Evolutionary conservation across 2,888 invertebrate genomes (phyloP).

Genomic region (Chelonus formosanus): DNA sequence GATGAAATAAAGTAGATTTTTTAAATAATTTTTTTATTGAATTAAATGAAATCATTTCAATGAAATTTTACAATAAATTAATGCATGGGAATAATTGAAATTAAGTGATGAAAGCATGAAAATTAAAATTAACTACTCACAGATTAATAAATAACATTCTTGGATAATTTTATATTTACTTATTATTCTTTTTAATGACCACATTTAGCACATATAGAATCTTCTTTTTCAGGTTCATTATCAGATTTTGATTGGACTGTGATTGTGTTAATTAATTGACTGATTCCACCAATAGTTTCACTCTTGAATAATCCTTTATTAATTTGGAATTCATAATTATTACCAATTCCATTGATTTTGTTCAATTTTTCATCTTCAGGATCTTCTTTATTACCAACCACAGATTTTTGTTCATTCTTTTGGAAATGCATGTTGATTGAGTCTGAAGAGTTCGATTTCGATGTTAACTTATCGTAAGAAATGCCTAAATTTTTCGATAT

Average conservation of each 20-base stretch:
- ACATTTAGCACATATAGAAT: slow-evolving; percentile 52
- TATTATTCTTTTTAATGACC: slow-evolving; percentile 38
- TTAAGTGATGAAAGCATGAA: too few species aligned
- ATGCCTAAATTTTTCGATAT: slow-evolving; percentile 36
- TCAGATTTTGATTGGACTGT: slow-evolving; percentile 30
- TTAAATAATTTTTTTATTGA: too few species aligned
- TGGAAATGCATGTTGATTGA: slow-evolving; percentile 18
- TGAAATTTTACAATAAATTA: too few species aligned
- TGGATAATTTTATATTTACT: neutral
- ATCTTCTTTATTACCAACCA: slow-evolving; percentile 28
- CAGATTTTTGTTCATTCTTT: slow-evolving; percentile 16
- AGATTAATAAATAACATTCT: too few species aligned
- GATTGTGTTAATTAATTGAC: slow-evolving; percentile 45
- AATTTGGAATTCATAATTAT: slow-evolving; percentile 30
- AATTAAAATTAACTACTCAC: too few species aligned
- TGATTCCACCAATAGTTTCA: slow-evolving; percentile 59
- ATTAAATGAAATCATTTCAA: too few species aligned
- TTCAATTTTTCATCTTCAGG: slow-evolving; percentile 27
- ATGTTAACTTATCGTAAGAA: slow-evolving; percentile 37
- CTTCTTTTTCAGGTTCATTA: slow-evolving; percentile 19
- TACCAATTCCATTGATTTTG: slow-evolving; percentile 39
- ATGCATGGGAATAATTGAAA: too few species aligned
- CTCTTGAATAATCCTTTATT: slow-evolving; percentile 52
- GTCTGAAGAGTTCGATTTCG: slow-evolving; percentile 34
- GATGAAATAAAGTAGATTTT: too few species aligned